phyloP scores from a whole-genome alignment of 30 jellyfish, hydroid and myxozoan species.

The Chrysaora quinquecirrha region DNA sequence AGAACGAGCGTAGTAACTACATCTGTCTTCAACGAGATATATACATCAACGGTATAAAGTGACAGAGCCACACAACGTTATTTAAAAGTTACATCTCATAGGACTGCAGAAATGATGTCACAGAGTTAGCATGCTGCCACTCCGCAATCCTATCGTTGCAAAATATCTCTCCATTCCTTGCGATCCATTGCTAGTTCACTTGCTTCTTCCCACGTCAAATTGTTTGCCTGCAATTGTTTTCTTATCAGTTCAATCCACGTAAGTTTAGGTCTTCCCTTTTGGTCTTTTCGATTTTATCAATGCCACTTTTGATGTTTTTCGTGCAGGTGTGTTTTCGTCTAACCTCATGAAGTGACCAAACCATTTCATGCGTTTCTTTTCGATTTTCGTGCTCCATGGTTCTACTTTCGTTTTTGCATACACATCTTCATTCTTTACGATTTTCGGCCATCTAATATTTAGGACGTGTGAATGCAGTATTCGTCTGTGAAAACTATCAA shows the following conservation, averaged over 20 bases:
- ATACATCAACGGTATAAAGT: too few species aligned
- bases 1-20: too few species aligned
- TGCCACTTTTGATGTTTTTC: slow-evolving; percentile 16
- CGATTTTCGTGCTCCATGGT: neutral
- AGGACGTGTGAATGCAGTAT: neutral
- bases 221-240: slow-evolving; percentile 1
- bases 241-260: slow-evolving; percentile 19
- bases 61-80: too few species aligned
- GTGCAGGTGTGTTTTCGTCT: slow-evolving; percentile 24
- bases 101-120: too few species aligned
- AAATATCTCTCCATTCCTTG: slow-evolving; percentile 24
- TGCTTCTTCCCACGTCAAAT: slow-evolving; percentile 18
- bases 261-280: slow-evolving; percentile 1
- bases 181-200: slow-evolving; percentile 23
- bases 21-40: too few species aligned
- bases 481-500: neutral
- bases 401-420: neutral
- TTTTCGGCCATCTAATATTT: neutral
- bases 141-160: too few species aligned
- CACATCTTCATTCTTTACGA: neutral
- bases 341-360: neutral
- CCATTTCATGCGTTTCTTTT: neutral
- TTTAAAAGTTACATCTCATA: too few species aligned
- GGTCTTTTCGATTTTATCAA: slow-evolving; percentile 27
- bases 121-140: too few species aligned